Evolutionary conservation across 1,140 invertebrate species (phyloP), one percentile per base, ranked within the genome.

Genomic region (Leptoteleia sp.): DNA sequence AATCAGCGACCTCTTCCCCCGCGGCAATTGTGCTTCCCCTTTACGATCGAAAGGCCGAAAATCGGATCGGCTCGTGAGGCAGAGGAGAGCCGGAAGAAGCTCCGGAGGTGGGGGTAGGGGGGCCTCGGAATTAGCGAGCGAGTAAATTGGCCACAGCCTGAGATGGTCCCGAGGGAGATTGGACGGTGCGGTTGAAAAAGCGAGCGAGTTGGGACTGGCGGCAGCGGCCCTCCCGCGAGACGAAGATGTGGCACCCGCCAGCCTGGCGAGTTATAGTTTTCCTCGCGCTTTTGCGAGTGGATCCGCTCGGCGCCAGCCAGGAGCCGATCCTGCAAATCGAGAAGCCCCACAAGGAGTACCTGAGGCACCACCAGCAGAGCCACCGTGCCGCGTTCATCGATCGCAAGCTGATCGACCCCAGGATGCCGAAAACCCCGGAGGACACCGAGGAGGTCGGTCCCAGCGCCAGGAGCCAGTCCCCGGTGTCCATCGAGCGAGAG

Each of bases 381-480:
- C 83, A 84, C 27, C 75, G 85, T 12, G 83, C 86, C 4, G 76
- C 79, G 13, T 86, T 87, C 76, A 87, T 86, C 76, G 86, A 87
- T 59, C 84, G 84, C 17, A 83, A 81, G 12, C 48, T 82, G 19
- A 61, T 81, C 31, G 78, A 83, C 33, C 16, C 50, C 12, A 37
- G 35, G 33, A 12, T 27, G 4, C n/a, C 42, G 12, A 54, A 16
- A 38, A 33, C 13, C 7, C 22, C 48, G 13, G 40, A 33, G 48
- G 61, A 57, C 4, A 12, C 40, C 1, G 3, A 27, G n/a, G 15
- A 33, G n/a, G n/a, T n/a, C n/a, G n/a, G n/a, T n/a, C 16, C 52
- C 27, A 27, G 12, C 22, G 16, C 1, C 61, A 17, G 35, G 42
- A 25, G 50, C 11, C 3, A n/a, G n/a, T n/a, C n/a, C n/a, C 27